Evolutionary conservation across 1,140 invertebrate genomes (phyloP).

Genomic region (Lasioglossum baleicum): DNA sequence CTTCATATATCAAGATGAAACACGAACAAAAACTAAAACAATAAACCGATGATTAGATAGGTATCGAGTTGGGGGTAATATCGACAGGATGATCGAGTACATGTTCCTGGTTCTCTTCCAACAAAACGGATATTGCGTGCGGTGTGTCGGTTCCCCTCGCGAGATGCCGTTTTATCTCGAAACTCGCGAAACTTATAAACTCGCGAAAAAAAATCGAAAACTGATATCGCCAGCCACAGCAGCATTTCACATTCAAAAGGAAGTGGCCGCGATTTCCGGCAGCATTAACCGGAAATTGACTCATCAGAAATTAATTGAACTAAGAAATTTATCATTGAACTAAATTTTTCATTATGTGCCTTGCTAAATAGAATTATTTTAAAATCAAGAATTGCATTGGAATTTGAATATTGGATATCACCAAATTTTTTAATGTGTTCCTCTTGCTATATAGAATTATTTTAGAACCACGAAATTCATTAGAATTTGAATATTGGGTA

Average conservation of each 20-base stretch:
- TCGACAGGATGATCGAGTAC: constrained; percentile 12
- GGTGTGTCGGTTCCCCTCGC: neutral
- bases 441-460: too few species aligned
- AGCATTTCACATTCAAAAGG: constrained; percentile 45
- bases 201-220: neutral
- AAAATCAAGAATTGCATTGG: too few species aligned
- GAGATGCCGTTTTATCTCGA: neutral
- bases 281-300: too few species aligned
- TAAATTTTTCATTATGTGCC: too few species aligned
- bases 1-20: neutral
- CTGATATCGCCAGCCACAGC: constrained; percentile 19
- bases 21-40: neutral
- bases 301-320: too few species aligned
- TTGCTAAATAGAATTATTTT: too few species aligned
- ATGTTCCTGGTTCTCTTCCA: neutral
- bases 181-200: neutral
- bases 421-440: too few species aligned
- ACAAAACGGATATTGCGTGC: constrained; percentile 12
- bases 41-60: neutral
- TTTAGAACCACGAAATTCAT: too few species aligned
- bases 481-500: too few species aligned
- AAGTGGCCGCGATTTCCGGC: too few species aligned
- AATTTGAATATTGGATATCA: too few species aligned
- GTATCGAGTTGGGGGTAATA: neutral
- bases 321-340: too few species aligned